A percentile compares a stretch with the other conserved stretches of the same genome.
Evolutionary conservation across 2,797 vertebrate genomes (phyloP).

Genomic region (Glossophaga mutica): DNA sequence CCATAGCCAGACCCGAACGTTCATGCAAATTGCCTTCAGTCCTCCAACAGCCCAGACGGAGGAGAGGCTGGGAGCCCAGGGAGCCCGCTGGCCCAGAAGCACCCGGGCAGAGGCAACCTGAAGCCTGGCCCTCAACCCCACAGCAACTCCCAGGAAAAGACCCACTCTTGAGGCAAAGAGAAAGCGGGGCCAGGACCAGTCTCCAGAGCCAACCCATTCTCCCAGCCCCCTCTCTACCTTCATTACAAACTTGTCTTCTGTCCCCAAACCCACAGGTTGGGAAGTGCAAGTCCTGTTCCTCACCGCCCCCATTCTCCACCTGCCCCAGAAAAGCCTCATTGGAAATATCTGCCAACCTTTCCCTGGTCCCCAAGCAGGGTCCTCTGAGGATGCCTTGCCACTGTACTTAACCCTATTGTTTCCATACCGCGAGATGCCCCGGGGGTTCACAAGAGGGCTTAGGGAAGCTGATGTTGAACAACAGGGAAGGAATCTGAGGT

Average conservation of each 20-base stretch:
- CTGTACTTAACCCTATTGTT: background rate
- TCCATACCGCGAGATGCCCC: background rate
- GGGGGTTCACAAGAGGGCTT: background rate
- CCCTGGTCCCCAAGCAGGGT: background rate
- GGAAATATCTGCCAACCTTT: background rate
- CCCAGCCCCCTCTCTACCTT: background rate
- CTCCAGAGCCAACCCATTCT: background rate
- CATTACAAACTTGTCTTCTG: background rate
- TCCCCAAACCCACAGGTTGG: background rate
- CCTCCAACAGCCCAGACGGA: background rate
- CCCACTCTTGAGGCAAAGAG: background rate
- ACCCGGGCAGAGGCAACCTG: no score
- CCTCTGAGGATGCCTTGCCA: background rate
- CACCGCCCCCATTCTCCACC: fast-evolving
- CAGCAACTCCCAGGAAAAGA: background rate
- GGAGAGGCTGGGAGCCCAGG: fast-evolving
- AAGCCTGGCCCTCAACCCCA: background rate
- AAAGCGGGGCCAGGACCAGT: background rate
- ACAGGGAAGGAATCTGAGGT: background rate
- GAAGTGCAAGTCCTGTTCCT: background rate
- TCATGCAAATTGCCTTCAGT: fast-evolving
- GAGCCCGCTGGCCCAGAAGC: background rate
- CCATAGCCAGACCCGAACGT: no score
- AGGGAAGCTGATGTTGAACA: background rate
- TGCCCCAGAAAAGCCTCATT: fast-evolving